Evolutionary conservation across 2,888 invertebrate genomes (phyloP), one percentile per base, ranked within the genome.

Genomic region (Caenorhabditis drosophilae): DNA sequence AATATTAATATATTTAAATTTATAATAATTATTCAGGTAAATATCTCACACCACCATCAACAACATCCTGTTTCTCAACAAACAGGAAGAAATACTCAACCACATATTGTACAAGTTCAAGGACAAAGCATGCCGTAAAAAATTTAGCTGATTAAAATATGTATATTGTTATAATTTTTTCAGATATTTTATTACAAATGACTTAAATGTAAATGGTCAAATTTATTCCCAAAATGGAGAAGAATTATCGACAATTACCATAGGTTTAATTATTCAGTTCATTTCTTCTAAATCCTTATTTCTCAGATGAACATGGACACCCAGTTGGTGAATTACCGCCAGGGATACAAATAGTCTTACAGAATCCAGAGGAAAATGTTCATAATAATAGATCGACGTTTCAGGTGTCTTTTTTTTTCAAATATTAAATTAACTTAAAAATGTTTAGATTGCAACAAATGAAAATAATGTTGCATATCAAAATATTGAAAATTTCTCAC

Each of bases 291-390:
- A n/a, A n/a, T n/a, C n/a, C n/a, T n/a, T n/a, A n/a, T n/a, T 7
- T n/a, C 31, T 4, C 31, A 45, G 45, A 45, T 27, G 45, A 45
- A 25, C 45, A 45, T 45, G 45, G 45, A 31, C 20, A 45, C 20
- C 45, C 31, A n/a, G 23, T 31, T 27, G 45, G 18, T 7, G 25
- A 45, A 22, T 1, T 45, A 11, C 45, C 27, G 7, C 31, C 27
- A 31, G 31, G 18, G 15, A 18, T 23, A 11, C 31, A 26, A 45
- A 27, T 45, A 2, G 20, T 45, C 16, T 7, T 45, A 15, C 31
- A 45, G 18, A 26, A 36, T 12, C 36, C 7, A 36, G n/a, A 7
- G 7, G 36, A n/a, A 36, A 36, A 36, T 31, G 12, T 31, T 4
- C 9, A 36, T 4, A 36, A 36, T 36, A n/a, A 15, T 36, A n/a